These are phyloP conservation scores for Hyles lineata DNA, from an alignment of 2,888 invertebrate species.

Conservation along the genomic window DNA sequence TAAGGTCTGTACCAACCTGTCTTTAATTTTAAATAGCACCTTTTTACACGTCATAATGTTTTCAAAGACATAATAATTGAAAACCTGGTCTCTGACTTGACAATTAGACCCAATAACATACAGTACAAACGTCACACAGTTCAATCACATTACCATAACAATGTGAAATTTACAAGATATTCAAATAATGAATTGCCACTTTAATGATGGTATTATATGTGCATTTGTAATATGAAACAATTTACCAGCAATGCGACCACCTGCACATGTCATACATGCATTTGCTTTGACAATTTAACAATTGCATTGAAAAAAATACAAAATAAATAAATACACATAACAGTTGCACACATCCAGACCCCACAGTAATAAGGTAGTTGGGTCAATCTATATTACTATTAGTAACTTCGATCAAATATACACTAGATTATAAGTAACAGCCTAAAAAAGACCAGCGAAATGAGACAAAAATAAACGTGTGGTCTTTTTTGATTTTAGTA, in stretches of 20 bases:
- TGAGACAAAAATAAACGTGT: too few species aligned
- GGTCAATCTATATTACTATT: too few species aligned
- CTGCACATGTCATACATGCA: conserved; percentile 3
- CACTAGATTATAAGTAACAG: too few species aligned
- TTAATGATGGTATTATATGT: not conserved
- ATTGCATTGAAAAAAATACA: not conserved
- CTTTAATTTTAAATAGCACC: too few species aligned
- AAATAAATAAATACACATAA: not conserved
- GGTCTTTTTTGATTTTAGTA: too few species aligned
- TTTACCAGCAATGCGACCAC: conserved; percentile 14
- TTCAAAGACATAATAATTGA: too few species aligned
- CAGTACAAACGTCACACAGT: not conserved
- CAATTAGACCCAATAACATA: not conserved
- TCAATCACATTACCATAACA: not conserved
- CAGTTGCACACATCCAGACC: not conserved
- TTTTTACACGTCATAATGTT: too few species aligned
- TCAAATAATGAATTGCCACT: conserved; percentile 6
- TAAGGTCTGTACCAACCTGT: too few species aligned
- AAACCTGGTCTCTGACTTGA: too few species aligned
- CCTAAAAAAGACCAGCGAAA: too few species aligned
- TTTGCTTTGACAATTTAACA: conserved; percentile 4
- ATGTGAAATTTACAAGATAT: conserved; percentile 11
- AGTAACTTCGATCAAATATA: too few species aligned
- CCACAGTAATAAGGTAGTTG: not conserved
- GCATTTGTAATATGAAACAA: conserved; percentile 24